phyloP scores from a whole-genome alignment of 92 coral and sea anemone genomes.

The Palythoa heliodiscus region DNA sequence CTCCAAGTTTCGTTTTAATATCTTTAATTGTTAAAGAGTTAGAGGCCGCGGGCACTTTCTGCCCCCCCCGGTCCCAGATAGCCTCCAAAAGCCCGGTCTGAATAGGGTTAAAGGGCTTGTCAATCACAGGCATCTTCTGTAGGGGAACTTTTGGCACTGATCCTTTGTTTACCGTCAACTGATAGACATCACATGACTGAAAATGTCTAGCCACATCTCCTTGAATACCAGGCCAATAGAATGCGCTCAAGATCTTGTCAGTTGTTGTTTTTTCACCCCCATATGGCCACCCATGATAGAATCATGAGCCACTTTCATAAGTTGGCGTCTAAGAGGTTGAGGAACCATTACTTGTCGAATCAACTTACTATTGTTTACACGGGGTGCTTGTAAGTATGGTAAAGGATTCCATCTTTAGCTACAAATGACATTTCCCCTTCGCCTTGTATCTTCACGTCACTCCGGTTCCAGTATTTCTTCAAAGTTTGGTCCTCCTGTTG shows the following conservation, averaged over 20 bases:
- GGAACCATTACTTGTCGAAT: slow-evolving; percentile 45
- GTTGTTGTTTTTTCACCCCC: slow-evolving; percentile 62
- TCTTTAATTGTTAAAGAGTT: too few species aligned
- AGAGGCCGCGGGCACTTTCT: too few species aligned
- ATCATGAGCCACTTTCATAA: slow-evolving; percentile 33
- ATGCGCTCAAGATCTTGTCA: slow-evolving; percentile 24
- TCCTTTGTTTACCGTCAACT: slow-evolving; percentile 58
- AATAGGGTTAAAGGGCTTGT: slow-evolving; percentile 65
- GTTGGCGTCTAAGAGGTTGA: slow-evolving; percentile 26
- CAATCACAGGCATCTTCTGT: slow-evolving; percentile 71
- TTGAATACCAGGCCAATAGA: slow-evolving; percentile 52
- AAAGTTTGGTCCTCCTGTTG: not conserved
- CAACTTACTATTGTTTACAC: not conserved
- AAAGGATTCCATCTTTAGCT: slow-evolving; percentile 41
- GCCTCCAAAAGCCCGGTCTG: too few species aligned
- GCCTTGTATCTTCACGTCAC: not conserved
- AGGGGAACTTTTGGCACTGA: slow-evolving; percentile 61
- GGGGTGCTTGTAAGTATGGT: slow-evolving; percentile 3
- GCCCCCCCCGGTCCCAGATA: too few species aligned
- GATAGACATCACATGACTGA: not conserved
- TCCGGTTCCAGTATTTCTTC: not conserved
- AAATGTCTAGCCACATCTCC: slow-evolving; percentile 52
- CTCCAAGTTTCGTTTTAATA: too few species aligned
- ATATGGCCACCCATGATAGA: slow-evolving; percentile 59
- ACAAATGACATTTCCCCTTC: slow-evolving; percentile 45